Evolutionary conservation across 2,797 vertebrate genomes (phyloP).

Genomic region (Chaunax sp.): DNA sequence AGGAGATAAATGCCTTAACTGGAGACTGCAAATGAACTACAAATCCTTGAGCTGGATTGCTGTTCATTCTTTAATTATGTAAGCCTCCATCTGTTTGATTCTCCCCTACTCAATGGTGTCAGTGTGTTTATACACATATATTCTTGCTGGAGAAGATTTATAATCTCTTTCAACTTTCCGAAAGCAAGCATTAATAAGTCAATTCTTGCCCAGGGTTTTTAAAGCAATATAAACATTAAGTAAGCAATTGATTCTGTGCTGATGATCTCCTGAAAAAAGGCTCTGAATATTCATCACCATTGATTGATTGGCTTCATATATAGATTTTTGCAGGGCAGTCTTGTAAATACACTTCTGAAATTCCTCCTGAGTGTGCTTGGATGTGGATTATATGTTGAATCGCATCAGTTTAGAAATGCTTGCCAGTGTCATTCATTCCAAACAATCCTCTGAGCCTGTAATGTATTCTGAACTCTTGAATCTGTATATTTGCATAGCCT

Average conservation of each 20-base stretch:
- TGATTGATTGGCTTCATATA: conserved; percentile 64
- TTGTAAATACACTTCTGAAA: conserved; percentile 71
- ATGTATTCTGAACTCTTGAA: conserved; percentile 78
- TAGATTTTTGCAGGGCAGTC: conserved; percentile 53
- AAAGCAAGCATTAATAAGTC: conserved; percentile 48
- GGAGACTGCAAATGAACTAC: conserved; percentile 75
- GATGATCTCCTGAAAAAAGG: conserved; percentile 42
- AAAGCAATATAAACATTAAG: conserved; percentile 38
- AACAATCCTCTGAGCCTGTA: conserved; percentile 71
- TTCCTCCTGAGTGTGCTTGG: conserved; percentile 62
- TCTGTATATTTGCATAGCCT: conserved; percentile 78
- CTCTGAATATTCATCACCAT: conserved; percentile 58
- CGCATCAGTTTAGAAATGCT: conserved; percentile 69
- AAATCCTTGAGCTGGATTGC: conserved; percentile 78
- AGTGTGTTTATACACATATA: conserved; percentile 64
- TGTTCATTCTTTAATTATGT: conserved; percentile 78
- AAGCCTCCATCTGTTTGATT: conserved; percentile 63
- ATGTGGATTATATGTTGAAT: conserved; percentile 69
- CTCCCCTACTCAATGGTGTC: conserved; percentile 43
- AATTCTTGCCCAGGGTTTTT: conserved; percentile 26
- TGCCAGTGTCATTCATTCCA: conserved; percentile 67
- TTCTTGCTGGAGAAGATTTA: conserved; percentile 57
- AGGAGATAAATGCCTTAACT: conserved; percentile 82
- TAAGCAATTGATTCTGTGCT: conserved; percentile 31
- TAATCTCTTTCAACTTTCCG: conserved; percentile 54